Conservation (phyloP, 2,888 invertebrate species). For the Protodeltote pygarga region DNA sequence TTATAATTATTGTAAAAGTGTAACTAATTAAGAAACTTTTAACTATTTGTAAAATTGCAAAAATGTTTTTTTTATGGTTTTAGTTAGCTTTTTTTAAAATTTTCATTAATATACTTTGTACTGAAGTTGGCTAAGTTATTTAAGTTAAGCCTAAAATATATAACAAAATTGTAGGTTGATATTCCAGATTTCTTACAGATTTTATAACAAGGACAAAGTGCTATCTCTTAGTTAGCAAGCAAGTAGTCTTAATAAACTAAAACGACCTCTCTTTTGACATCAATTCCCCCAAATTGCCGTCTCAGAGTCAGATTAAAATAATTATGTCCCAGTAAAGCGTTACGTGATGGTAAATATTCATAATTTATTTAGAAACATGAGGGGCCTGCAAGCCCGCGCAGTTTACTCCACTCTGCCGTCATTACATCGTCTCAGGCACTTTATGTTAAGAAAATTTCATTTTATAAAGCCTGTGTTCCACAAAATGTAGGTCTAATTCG, state of each 20-base stretch:
- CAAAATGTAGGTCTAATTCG: constrained; percentile 70
- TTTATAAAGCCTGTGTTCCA: constrained; percentile 71
- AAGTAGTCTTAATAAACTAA: constrained; percentile 41
- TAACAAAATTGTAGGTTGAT: constrained; percentile 4
- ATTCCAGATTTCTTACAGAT: constrained; percentile 8
- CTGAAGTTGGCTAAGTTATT: too few relatives aligned
- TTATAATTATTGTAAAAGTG: too few relatives aligned
- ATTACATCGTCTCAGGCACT: constrained; percentile 72
- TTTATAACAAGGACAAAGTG: constrained; percentile 31
- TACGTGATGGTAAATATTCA: constrained; percentile 81
- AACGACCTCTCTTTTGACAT: constrained; percentile 69
- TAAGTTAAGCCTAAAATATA: not conserved
- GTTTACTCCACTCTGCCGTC: constrained; percentile 66
- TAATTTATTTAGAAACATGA: constrained; percentile 82
- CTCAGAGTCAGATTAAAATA: constrained; percentile 80
- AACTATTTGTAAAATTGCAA: too few relatives aligned
- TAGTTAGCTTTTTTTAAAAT: too few relatives aligned
- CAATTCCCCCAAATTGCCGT: constrained; percentile 74
- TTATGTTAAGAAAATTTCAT: constrained; percentile 78
- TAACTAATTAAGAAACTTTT: too few relatives aligned
- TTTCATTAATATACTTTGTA: too few relatives aligned
- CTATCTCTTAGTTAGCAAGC: constrained; percentile 27
- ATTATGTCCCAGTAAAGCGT: constrained; percentile 79
- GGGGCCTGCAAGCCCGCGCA: constrained; percentile 65
- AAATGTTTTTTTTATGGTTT: too few relatives aligned